Evolutionary conservation across 2,888 invertebrate genomes (phyloP), one percentile per base, ranked within the genome.

Genomic region (Gymnoscelis rufifasciata): DNA sequence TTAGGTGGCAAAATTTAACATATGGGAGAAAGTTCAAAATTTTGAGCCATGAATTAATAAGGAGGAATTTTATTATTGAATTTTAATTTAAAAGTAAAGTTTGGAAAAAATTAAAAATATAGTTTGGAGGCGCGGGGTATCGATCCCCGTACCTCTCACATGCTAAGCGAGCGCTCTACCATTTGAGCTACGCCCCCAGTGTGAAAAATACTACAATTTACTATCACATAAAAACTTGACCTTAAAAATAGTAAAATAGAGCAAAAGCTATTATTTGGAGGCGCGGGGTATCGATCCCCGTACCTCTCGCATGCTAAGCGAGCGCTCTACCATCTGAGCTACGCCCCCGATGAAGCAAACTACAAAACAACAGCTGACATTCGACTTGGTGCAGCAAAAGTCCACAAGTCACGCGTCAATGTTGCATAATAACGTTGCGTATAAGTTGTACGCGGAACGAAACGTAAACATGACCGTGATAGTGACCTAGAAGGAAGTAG

Each of bases 151-250:
- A 88, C 88, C 84, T 88, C 88, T 88, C 87, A 74, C 88, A 88
- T 88, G 87, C 87, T 88, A 88, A 88, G 88, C 87, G 88, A 88
- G 88, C 88, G 87, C 88, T 88, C 88, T 88, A 88, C 88, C 88
- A 88, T 88, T 87, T 88, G 60, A 60, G 59, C 59, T 59, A 57
- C 57, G 57, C 49, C 49, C 49, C 49, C 49, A n/a, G n/a, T n/a
- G n/a, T n/a, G n/a, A n/a, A n/a, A n/a, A n/a, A n/a, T n/a, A n/a
- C n/a, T n/a, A n/a, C n/a, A n/a, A n/a, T n/a, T n/a, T n/a, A n/a
- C n/a, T n/a, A n/a, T n/a, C n/a, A n/a, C n/a, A n/a, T n/a, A n/a
- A n/a, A n/a, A n/a, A n/a, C n/a, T 19, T 46, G 38, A 43, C 37
- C 29, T 45, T 13, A 28, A 33, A 15, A 24, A 7, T 12, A 29